Conservation (phyloP, 92 coral and sea anemone species). For the Parazoanthus atlanticus region DNA sequence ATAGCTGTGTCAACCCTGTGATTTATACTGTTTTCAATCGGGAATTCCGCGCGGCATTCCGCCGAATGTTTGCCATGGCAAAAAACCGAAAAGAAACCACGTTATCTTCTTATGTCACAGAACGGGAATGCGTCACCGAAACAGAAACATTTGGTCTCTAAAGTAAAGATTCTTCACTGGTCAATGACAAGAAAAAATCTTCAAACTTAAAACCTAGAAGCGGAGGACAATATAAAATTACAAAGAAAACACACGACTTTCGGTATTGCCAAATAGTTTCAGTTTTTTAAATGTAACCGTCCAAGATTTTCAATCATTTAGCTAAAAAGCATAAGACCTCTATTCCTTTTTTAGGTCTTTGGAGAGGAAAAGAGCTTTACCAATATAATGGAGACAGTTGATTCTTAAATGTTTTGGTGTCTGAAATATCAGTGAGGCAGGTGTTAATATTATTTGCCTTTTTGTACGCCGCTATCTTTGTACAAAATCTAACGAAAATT, state of each 20-base stretch:
- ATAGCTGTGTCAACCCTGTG: conserved; percentile 38
- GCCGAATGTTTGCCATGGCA: conserved; percentile 31
- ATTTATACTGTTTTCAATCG: conserved; percentile 36
- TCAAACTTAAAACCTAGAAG: neutral
- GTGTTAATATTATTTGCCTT: neutral
- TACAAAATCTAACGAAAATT: neutral
- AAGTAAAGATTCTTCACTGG: neutral
- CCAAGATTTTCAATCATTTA: no score
- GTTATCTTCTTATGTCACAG: neutral
- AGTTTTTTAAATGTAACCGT: neutral
- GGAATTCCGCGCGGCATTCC: conserved; percentile 36
- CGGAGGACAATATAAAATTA: neutral
- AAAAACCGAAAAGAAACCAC: neutral
- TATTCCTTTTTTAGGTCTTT: no score
- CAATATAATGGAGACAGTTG: neutral
- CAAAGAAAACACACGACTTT: neutral
- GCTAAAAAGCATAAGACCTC: no score
- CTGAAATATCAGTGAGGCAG: neutral
- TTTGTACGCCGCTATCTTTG: neutral
- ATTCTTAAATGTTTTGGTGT: neutral
- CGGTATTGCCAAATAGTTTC: neutral
- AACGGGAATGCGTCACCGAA: conserved; percentile 21
- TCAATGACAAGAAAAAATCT: neutral
- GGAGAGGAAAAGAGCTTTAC: neutral
- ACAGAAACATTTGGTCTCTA: conserved; percentile 35